Evolutionary conservation across 2,797 vertebrate species (phyloP), one percentile per base, ranked within the genome.

Genomic region (Dendrocincla fuliginosa): DNA sequence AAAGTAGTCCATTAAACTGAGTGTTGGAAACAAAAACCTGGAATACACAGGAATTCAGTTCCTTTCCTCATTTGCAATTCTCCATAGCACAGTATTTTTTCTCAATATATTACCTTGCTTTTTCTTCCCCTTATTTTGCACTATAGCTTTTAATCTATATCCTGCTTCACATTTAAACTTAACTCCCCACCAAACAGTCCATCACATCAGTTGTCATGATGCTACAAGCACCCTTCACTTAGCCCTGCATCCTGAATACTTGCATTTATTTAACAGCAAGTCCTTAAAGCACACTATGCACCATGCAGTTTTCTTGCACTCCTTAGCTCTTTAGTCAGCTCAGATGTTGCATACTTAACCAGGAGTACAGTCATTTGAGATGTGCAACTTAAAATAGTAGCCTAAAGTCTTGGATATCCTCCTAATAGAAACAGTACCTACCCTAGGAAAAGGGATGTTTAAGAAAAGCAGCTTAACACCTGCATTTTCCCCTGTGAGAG

Each of bases 321-420:
- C 22, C 18, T 74, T 19, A 79, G 32, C 35, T 60, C 69, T 81
- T 76, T 23, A 64, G 13, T 47, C 59, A 71, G 63, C n/a, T 87
- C 39, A 44, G 81, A n/a, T 52, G 6, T 20, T 79, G 52, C 50
- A 50, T 5, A 15, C 28, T 59, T 17, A 90, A 24, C 46, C 55
- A 82, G 42, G 57, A 88, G 79, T 55, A 76, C 73, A 49, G n/a
- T 68, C 57, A 52, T 37, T 86, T 76, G 39, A 81, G 75, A 46
- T 74, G 52, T 77, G n/a, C 11, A 67, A 32, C 6, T 74, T 70
- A 82, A 84, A 95, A 82, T 27, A 88, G 88, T 22, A 78, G 57
- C 39, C 20, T 61, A 7, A 78, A 91, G 22, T 47, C 57, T 78
- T 55, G 44, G 23, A 56, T 84, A 53, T 19, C 18, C 33, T 55